Evolutionary conservation across 2,113 vertebrate species (phyloP).

Genomic region (Antennarius striatus): DNA sequence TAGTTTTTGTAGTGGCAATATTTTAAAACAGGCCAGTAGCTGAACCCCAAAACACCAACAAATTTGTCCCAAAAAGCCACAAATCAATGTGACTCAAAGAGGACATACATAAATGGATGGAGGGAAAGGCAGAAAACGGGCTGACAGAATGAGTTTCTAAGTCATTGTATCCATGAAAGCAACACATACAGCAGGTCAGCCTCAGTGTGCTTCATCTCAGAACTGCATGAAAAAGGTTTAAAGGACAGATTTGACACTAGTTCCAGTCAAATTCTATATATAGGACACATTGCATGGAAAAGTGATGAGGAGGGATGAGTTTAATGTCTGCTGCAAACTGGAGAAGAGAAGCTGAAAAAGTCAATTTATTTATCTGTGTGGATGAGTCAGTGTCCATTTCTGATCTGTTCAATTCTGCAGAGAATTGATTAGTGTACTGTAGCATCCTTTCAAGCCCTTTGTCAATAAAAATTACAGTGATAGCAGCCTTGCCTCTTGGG

Average conservation of each 20-base stretch:
- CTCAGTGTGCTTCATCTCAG: not conserved
- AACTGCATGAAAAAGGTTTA: conserved; percentile 14
- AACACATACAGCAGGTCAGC: conserved; percentile 18
- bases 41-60: not conserved
- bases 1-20: not conserved
- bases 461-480: conserved; percentile 29
- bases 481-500: conserved; percentile 1
- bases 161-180: conserved; percentile 6
- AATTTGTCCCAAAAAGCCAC: not conserved
- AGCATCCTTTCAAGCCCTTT: not conserved
- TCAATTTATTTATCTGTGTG: not conserved
- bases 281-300: conserved; percentile 7
- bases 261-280: conserved; percentile 37
- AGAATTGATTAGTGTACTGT: conserved; percentile 1
- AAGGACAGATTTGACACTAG: conserved; percentile 7
- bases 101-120: conserved; percentile 10
- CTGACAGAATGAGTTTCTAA: conserved; percentile 22
- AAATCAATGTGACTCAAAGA: not conserved
- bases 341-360: not conserved
- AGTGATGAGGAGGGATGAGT: conserved; percentile 1
- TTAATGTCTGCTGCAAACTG: conserved; percentile 13
- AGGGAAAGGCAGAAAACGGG: not conserved
- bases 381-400: not conserved
- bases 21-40: not conserved
- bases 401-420: not conserved